Conservation (phyloP, 1,140 invertebrate species). For the Bursaphelenchus mucronatus region DNA sequence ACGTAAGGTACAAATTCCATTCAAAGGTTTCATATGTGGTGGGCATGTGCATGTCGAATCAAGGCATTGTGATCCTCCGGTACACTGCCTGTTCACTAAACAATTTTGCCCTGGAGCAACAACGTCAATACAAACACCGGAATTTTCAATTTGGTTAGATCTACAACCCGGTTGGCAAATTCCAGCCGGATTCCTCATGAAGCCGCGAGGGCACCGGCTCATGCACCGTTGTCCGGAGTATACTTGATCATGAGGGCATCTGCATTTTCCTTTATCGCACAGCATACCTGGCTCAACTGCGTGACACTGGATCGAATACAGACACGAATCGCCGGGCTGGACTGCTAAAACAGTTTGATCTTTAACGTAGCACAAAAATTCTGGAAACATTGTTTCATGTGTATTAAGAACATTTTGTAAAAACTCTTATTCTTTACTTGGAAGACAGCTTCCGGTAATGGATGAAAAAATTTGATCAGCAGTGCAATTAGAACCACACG, state of each 20-base stretch:
- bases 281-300: conserved; percentile 54
- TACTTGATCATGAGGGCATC: conserved; percentile 34
- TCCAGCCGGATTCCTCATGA: conserved; percentile 47
- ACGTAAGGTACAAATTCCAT: conserved; percentile 40
- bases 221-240: conserved; percentile 53
- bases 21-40: conserved; percentile 40
- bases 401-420: neutral
- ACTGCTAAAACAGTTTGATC: conserved; percentile 24
- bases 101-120: conserved; percentile 51
- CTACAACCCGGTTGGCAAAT: conserved; percentile 56
- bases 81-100: conserved; percentile 58
- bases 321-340: conserved; percentile 36
- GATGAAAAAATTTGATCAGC: conserved; percentile 46
- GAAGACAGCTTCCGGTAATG: conserved; percentile 54
- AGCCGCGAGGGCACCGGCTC: conserved; percentile 43
- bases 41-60: conserved; percentile 34
- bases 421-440: conserved; percentile 36
- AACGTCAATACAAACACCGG: conserved; percentile 53
- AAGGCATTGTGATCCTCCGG: conserved; percentile 51
- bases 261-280: conserved; percentile 47
- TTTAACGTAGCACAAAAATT: no score
- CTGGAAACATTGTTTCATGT: no score
- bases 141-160: conserved; percentile 57
- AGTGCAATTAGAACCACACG: conserved; percentile 51
- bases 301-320: conserved; percentile 59